phyloP scores from a whole-genome alignment of 1,140 invertebrate genomes.

The Leptinotarsa lineolata region DNA sequence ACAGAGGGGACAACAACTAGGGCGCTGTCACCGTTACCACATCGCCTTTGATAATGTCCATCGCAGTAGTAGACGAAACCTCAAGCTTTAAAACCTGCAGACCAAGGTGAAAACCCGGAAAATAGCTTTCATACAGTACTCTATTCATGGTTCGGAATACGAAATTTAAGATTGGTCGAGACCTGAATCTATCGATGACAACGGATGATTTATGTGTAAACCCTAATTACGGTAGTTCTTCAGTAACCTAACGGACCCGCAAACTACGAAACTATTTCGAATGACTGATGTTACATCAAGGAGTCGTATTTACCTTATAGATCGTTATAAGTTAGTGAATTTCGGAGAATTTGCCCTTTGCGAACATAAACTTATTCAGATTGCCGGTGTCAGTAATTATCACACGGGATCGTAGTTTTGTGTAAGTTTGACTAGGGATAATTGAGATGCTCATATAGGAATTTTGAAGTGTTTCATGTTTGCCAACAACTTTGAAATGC shows the following conservation, averaged over 20 bases:
- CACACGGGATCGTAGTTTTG: not conserved
- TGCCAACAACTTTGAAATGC: not conserved
- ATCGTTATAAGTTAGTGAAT: constrained; percentile 8
- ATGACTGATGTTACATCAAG: not conserved
- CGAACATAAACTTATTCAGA: not conserved
- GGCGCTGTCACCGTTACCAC: too few relatives aligned
- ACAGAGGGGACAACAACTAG: too few relatives aligned
- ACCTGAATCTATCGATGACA: too few relatives aligned
- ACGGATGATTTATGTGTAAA: not conserved
- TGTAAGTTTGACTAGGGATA: not conserved
- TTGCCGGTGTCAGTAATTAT: not conserved
- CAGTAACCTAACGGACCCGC: not conserved
- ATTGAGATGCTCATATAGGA: not conserved
- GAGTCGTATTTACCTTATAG: not conserved
- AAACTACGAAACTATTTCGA: not conserved
- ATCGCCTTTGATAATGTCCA: too few relatives aligned
- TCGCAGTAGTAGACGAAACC: too few relatives aligned
- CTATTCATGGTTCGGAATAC: too few relatives aligned
- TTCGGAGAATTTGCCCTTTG: not conserved
- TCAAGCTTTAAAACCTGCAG: too few relatives aligned
- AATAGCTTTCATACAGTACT: too few relatives aligned
- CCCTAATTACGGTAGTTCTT: not conserved
- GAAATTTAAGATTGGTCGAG: too few relatives aligned
- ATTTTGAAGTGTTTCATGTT: not conserved
- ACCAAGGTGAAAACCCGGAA: too few relatives aligned